A percentile compares a stretch with the other conserved stretches of the same genome.
Conservation (phyloP, 2,888 invertebrate species). For the Ametastegia equiseti region DNA sequence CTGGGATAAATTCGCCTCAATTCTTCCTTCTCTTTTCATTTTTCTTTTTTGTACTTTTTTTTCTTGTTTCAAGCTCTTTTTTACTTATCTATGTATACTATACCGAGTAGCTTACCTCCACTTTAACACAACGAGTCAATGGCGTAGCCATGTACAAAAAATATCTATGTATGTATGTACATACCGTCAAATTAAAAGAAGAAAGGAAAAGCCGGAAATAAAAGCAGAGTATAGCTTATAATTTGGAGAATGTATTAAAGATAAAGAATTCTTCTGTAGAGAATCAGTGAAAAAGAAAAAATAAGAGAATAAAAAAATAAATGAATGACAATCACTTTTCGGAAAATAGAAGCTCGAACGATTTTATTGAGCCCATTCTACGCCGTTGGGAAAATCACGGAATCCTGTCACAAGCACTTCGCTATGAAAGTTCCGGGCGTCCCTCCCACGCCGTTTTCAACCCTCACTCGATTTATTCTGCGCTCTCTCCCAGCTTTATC, state of each 20-base stretch:
- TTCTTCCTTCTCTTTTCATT: neutral
- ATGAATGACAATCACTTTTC: no score
- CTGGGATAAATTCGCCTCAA: neutral
- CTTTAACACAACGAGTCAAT: neutral
- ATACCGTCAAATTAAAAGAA: no score
- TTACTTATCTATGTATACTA: neutral
- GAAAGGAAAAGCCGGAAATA: conserved; percentile 38
- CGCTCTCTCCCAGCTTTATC: conserved; percentile 26
- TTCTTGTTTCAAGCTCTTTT: neutral
- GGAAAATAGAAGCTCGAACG: neutral
- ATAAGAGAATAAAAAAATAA: neutral
- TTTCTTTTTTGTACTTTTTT: neutral
- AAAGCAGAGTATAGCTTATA: no score
- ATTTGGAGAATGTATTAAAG: no score
- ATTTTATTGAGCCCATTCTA: neutral
- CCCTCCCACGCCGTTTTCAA: conserved; percentile 31
- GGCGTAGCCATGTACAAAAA: neutral
- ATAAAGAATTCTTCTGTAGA: no score
- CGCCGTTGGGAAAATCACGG: conserved; percentile 26
- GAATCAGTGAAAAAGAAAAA: neutral
- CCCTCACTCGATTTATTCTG: conserved; percentile 35
- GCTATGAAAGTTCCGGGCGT: conserved; percentile 47
- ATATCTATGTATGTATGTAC: no score
- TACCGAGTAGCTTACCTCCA: neutral
- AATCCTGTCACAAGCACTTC: conserved; percentile 49